Evolutionary conservation across 1,140 invertebrate genomes (phyloP), one percentile per base, ranked within the genome.

Genomic region (Drosophila trapezifrons): DNA sequence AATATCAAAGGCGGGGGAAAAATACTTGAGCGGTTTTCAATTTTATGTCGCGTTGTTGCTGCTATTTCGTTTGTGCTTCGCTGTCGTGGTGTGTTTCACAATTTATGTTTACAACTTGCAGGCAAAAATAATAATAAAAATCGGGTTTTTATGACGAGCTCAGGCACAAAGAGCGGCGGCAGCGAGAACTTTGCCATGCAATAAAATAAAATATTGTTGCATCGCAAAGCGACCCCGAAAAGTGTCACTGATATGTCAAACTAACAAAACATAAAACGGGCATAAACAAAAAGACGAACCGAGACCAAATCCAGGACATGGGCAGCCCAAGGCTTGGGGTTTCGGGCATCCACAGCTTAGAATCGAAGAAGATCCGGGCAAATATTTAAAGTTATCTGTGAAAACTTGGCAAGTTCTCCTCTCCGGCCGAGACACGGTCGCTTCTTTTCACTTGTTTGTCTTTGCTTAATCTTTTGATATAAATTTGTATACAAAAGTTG

Each of bases 391-490:
- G 83, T 86, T 86, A 87, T 86, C 83, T 82, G 54, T 40, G 82
- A 43, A 71, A 86, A 75, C 43, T 85, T 83, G 79, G 63, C 83
- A 79, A 87, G 79, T 74, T 52, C 55, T 29, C 32, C 17, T 12
- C 27, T 51, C 47, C n/a, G 15, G 8, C 8, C 15, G 45, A n/a
- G 45, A 25, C 22, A 10, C 0, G 49, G 64, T 49, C 57, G 64
- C 59, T 75, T 76, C 52, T 82, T 74, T 77, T 76, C 79, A 76
- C 76, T 86, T 86, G 76, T 86, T 86, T 86, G 83, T 86, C 83
- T 86, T 86, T 87, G 80, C 83, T 87, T 87, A 87, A 87, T 87
- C 83, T 87, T 87, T 89, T 89, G 84, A 89, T 87, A 87, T 84
- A 87, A 89, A 87, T 87, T 87, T 89, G 83, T 87, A 87, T 89